These are phyloP conservation scores for Corythoichthys intestinalis DNA, from an alignment of 2,113 vertebrate genomes.

Conservation along the genomic window DNA sequence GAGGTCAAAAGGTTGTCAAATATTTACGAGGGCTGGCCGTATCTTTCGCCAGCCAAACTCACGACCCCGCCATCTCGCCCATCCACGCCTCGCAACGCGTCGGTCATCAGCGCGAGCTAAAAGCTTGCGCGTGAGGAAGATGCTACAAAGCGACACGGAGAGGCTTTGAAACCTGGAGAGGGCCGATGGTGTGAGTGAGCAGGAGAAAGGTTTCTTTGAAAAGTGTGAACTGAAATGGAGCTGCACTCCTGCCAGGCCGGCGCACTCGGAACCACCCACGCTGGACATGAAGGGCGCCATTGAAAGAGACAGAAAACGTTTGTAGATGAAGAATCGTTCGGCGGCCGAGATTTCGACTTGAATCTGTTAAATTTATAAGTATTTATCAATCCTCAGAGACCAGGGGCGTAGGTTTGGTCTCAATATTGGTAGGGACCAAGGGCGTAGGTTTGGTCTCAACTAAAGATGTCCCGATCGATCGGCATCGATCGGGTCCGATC, in stretches of 20 bases:
- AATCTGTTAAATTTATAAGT: too few relatives aligned
- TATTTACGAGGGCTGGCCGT: conserved; percentile 55
- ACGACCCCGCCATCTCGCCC: neutral
- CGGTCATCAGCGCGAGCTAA: conserved; percentile 39
- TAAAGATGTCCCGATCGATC: too few relatives aligned
- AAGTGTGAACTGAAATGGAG: conserved; percentile 52
- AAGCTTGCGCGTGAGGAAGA: conserved; percentile 53
- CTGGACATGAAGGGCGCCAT: conserved; percentile 23
- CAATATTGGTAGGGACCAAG: too few relatives aligned
- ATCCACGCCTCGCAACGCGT: conserved; percentile 9
- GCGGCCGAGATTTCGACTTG: neutral
- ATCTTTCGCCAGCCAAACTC: neutral
- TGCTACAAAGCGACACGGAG: conserved; percentile 38
- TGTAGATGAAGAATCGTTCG: conserved; percentile 31
- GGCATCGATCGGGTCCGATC: too few relatives aligned
- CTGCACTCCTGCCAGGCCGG: conserved; percentile 33
- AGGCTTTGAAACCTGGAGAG: conserved; percentile 53
- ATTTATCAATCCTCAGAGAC: too few relatives aligned
- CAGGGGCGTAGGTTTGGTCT: too few relatives aligned
- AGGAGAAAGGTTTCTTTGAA: conserved; percentile 23
- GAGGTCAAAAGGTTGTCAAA: conserved; percentile 71
- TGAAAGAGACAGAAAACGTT: conserved; percentile 38
- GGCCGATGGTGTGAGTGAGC: conserved; percentile 30
- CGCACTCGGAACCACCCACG: conserved; percentile 36
- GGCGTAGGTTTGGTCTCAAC: too few relatives aligned